Evolutionary conservation across 2,797 vertebrate species (phyloP), one percentile per base, ranked within the genome.

Genomic region (Brachymystax lenok): DNA sequence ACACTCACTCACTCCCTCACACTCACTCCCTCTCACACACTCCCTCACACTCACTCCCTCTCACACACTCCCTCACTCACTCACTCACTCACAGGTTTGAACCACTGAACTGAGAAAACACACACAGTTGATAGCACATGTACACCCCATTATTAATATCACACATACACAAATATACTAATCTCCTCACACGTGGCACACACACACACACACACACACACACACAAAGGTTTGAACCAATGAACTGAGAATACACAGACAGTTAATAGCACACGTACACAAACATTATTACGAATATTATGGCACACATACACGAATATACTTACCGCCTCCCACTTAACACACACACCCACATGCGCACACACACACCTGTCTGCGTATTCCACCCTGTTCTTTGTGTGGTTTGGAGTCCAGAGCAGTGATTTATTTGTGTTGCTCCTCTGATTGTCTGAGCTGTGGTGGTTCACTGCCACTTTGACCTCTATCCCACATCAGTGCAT

Each of bases 121-220:
- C 24, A 24, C 24, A 24, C 24, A 24, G 24, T 24, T 24, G 24
- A 24, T 24, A 24, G 24, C 24, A 24, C 24, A 24, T 24, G 24
- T 24, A 24, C 24, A 24, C 24, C 24, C 0, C 24, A 24, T 24
- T 24, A 24, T 24, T 24, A 24, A 24, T 24, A 24, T 24, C 24
- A 24, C 24, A 24, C 24, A 24, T 24, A 24, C 24, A 24, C 24
- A 24, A 24, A 24, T 24, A 24, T 24, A 0, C 0, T 24, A 24
- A 24, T 24, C 24, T 24, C 24, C 24, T 24, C 24, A 24, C 24
- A 24, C 24, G 24, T 24, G 24, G 24, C 24, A 24, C 24, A 33
- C 78, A 54, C 54, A 56, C 54, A 6, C 54, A 56, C 54, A 56
- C 54, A 6, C 54, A 56, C 24, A 24, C 24, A 33, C 78, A 54